phyloP scores from a whole-genome alignment of 2,888 invertebrate species.

The Onchidella celtica region DNA sequence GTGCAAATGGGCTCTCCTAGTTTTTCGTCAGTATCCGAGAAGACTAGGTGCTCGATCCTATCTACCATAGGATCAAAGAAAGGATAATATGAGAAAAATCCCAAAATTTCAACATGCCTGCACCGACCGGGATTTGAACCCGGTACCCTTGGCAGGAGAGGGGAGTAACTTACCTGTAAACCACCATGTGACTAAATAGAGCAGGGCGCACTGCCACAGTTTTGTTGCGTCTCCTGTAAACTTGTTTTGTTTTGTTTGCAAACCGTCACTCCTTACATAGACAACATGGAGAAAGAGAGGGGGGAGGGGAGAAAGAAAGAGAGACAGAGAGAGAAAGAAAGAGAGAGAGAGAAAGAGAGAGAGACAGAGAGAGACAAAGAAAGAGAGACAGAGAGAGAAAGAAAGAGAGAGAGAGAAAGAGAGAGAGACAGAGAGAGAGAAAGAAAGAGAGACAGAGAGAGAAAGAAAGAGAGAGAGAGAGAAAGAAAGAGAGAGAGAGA shows the following conservation, averaged over 20 bases:
- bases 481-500: background rate
- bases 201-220: background rate
- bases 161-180: background rate
- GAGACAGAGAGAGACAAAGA: constrained; percentile 8
- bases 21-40: no score
- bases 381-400: background rate
- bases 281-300: no score
- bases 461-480: background rate
- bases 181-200: background rate
- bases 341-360: constrained; percentile 24
- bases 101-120: no score
- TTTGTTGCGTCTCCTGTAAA: no score
- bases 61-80: no score
- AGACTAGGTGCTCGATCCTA: no score
- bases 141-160: no score
- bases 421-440: background rate
- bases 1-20: no score
- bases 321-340: constrained; percentile 15
- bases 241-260: no score
- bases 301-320: background rate
- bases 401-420: background rate
- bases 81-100: no score
- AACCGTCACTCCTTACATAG: background rate
- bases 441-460: background rate
- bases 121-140: no score